Base-by-base conservation (phyloP, 2,888 invertebrate genomes). In the Fragum sueziense region DNA sequence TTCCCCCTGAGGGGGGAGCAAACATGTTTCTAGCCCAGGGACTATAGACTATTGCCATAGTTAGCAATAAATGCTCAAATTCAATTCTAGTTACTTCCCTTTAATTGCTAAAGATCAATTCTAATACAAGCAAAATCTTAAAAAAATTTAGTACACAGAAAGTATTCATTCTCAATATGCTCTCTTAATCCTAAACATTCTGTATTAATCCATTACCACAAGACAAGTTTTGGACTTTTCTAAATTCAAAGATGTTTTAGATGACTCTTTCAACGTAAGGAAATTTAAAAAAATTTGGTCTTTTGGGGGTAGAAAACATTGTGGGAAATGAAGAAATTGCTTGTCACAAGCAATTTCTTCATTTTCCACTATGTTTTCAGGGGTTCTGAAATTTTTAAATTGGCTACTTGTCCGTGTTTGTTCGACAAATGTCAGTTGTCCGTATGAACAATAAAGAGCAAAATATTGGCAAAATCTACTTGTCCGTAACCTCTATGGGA, bases 281-380 rank as follows among this genome's bases (percentile, higher is more conserved):
- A 6, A 37, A 37, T 37, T 37, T 37, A 37, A 9, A 9, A 37
- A 37, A 9, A 9, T 9, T 37, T 14, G 14, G 6, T 37, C 37
- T n/a, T n/a, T n/a, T n/a, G 6, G 27, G 59, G 29, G 17, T 27
- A 7, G 7, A 59, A 59, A 59, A 59, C 27, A 29, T 29, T 59
- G 31, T 59, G 59, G 59, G 14, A 59, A 29, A 59, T 25, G 59
- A 27, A 59, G 31, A 59, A 59, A 59, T 2, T 59, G 59, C 31
- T 59, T 3, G 25, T 1, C 17, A 59, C 20, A 3, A 27, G 59
- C 59, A 59, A 59, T 59, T 59, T 59, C 59, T 59, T 2, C 27
- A 29, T 29, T n/a, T n/a, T n/a, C n/a, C n/a, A n/a, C 27, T 29
- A 29, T 52, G 20, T 52, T n/a, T 17, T 52, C 22, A 20, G 6